phyloP scores from a whole-genome alignment of 2,888 invertebrate genomes.

The Nowickia ferox region DNA sequence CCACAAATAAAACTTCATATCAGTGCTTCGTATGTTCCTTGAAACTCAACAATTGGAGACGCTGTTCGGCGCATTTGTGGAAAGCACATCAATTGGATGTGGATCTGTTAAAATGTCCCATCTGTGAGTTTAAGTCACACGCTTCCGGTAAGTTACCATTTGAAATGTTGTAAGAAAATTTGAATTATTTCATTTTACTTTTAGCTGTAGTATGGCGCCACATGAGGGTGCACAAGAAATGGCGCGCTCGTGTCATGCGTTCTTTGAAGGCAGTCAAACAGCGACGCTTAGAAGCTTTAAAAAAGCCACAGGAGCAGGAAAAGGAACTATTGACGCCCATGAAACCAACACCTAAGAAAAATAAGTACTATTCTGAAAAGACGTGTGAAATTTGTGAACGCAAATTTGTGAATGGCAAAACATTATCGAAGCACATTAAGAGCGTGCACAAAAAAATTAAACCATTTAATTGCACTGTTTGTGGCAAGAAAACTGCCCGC shows the following conservation, averaged over 20 bases:
- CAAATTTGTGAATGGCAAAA: slow-evolving; percentile 88
- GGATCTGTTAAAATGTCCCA: slow-evolving; percentile 85
- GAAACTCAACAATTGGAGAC: slow-evolving; percentile 86
- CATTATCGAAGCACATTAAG: slow-evolving; percentile 88
- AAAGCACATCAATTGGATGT: slow-evolving; percentile 86
- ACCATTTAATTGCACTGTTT: slow-evolving; percentile 89
- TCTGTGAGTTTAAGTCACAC: slow-evolving; percentile 85
- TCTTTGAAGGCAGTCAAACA: slow-evolving; percentile 77
- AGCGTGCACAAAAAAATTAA: slow-evolving; percentile 89
- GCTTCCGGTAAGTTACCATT: slow-evolving; percentile 81
- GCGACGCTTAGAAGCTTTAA: slow-evolving; percentile 70
- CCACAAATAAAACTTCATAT: slow-evolving; percentile 77
- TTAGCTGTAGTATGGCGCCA: slow-evolving; percentile 86
- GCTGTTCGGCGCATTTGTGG: slow-evolving; percentile 88
- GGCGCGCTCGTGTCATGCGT: slow-evolving; percentile 80
- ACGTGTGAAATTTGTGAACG: slow-evolving; percentile 88
- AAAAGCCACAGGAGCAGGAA: background rate
- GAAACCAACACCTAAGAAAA: slow-evolving; percentile 74
- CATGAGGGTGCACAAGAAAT: slow-evolving; percentile 85
- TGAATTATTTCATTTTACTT: background rate
- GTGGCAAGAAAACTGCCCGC: slow-evolving; percentile 88
- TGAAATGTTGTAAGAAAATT: background rate
- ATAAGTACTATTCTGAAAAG: slow-evolving; percentile 85
- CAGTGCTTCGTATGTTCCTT: slow-evolving; percentile 85
- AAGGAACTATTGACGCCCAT: slow-evolving; percentile 1